Evolutionary conservation across 1,140 invertebrate genomes (phyloP).

Genomic region (Sesamia nonagrioides): DNA sequence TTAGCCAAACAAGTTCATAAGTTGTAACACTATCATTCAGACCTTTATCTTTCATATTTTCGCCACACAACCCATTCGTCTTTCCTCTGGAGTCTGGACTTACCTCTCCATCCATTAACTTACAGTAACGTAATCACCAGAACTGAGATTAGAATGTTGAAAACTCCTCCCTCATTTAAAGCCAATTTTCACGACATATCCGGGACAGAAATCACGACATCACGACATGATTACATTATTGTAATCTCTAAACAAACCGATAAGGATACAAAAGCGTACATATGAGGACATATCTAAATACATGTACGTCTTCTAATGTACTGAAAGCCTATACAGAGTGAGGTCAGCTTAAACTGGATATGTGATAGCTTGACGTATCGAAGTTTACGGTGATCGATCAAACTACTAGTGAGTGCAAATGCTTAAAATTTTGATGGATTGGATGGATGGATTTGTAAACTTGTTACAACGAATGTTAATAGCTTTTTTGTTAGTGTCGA

Average conservation of each 20-base stretch:
- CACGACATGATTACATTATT: constrained; percentile 1
- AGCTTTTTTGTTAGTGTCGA: neutral
- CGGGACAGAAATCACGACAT: neutral
- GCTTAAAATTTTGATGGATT: constrained; percentile 23
- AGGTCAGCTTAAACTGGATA: neutral
- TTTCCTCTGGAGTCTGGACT: too few species aligned
- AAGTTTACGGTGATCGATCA: neutral
- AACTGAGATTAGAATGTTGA: neutral
- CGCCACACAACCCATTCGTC: too few species aligned
- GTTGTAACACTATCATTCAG: too few species aligned
- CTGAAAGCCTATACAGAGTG: neutral
- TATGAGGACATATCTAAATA: neutral
- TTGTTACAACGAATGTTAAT: neutral
- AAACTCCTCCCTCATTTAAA: neutral
- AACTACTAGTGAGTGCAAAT: neutral
- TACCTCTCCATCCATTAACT: too few species aligned
- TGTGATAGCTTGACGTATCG: too few species aligned
- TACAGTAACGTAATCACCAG: too few species aligned
- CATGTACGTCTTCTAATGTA: neutral
- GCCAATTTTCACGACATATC: neutral
- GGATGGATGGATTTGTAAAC: neutral
- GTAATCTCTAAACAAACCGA: neutral
- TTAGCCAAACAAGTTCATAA: too few species aligned
- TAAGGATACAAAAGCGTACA: neutral
- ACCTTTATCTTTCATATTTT: too few species aligned